Evolutionary conservation across 1,140 invertebrate species (phyloP).

Genomic region (Heliconius himera): DNA sequence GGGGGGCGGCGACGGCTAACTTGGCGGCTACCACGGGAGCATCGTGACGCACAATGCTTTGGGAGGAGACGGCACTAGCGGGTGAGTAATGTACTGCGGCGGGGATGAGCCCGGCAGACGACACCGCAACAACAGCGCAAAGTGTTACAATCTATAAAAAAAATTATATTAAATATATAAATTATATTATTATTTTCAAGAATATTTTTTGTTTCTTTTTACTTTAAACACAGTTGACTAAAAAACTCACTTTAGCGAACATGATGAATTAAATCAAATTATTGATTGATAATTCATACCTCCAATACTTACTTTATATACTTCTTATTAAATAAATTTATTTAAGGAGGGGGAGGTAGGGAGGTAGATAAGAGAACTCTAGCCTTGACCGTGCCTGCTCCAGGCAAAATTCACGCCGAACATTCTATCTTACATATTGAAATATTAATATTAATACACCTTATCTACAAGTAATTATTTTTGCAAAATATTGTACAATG

Average conservation of each 20-base stretch:
- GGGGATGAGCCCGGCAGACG: slow-evolving; percentile 53
- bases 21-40: slow-evolving; percentile 55
- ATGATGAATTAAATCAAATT: slow-evolving; percentile 24
- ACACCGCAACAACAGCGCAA: slow-evolving; percentile 54
- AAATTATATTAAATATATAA: neutral
- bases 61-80: slow-evolving; percentile 59
- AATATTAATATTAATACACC: neutral
- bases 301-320: neutral
- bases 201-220: neutral
- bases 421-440: slow-evolving; percentile 1
- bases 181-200: neutral
- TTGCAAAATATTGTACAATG: neutral
- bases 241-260: slow-evolving; percentile 45
- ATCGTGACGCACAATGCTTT: slow-evolving; percentile 63
- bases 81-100: slow-evolving; percentile 56
- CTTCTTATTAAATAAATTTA: neutral
- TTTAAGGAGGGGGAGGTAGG: neutral
- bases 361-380: neutral
- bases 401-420: neutral
- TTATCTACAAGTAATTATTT: neutral
- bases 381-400: neutral
- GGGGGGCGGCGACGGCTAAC: slow-evolving; percentile 52
- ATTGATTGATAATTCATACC: neutral
- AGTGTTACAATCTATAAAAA: slow-evolving; percentile 54
- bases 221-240: neutral